phyloP scores from a whole-genome alignment of 2,888 invertebrate genomes.

The Eristalis intricaria region DNA sequence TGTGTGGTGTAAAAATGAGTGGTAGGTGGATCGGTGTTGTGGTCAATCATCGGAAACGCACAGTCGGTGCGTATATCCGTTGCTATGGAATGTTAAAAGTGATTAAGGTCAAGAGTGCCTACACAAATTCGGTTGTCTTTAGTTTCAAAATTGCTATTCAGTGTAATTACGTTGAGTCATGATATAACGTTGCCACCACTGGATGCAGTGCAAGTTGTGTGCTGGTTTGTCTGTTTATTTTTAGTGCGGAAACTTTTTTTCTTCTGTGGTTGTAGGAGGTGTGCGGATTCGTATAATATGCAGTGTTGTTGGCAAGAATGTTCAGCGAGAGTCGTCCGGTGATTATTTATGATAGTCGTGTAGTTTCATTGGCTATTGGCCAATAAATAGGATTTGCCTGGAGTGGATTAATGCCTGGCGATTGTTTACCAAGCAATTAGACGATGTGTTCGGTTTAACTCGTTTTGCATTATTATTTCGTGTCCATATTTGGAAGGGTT shows the following conservation, averaged over 20 bases:
- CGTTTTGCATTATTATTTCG: neutral
- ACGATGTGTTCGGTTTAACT: neutral
- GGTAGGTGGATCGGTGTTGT: conserved; percentile 21
- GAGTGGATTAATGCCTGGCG: neutral
- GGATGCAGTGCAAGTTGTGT: neutral
- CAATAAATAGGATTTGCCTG: neutral
- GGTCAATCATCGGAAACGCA: conserved; percentile 18
- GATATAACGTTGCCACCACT: neutral
- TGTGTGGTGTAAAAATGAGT: neutral
- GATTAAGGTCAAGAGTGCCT: neutral
- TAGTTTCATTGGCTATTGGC: conserved; percentile 28
- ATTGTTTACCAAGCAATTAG: neutral
- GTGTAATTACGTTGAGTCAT: neutral
- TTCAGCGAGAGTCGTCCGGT: neutral
- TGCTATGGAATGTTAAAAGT: neutral
- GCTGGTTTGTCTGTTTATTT: neutral
- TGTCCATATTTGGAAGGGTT: neutral
- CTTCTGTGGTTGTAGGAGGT: neutral
- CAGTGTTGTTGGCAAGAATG: neutral
- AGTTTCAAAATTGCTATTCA: neutral
- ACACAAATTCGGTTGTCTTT: neutral
- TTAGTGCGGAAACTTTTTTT: neutral
- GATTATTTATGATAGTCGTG: neutral
- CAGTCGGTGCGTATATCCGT: neutral
- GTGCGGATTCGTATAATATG: neutral